Evolutionary conservation across 2,113 vertebrate genomes (phyloP).

Genomic region (Helogale parvula): DNA sequence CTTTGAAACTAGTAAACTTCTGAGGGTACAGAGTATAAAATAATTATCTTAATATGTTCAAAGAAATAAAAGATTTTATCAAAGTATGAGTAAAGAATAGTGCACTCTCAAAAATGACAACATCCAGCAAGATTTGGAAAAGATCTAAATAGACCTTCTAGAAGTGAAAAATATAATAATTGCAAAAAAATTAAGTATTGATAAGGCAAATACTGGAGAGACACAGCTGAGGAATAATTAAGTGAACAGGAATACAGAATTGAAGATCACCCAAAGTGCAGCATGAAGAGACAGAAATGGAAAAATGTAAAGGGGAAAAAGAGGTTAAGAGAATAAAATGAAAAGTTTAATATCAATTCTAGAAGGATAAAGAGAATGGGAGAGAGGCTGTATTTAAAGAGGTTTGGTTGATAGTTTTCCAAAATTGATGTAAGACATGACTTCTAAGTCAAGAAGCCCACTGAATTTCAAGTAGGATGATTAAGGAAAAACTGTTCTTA

Average conservation of each 20-base stretch:
- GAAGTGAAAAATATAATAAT: background rate
- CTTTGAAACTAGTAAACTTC: background rate
- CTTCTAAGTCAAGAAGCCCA: background rate
- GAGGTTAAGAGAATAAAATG: background rate
- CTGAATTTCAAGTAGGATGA: background rate
- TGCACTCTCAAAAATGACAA: background rate
- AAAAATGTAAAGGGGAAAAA: background rate
- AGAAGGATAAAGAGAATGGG: background rate
- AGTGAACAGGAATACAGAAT: background rate
- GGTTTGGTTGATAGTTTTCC: background rate
- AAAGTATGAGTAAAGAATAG: background rate
- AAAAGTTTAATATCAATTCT: background rate
- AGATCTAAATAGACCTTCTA: background rate
- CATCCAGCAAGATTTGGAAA: background rate
- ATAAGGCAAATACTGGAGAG: background rate
- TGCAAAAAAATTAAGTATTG: background rate
- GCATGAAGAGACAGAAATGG: background rate
- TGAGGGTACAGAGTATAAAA: background rate
- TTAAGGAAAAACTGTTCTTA: background rate
- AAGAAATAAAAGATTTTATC: constrained; percentile 18
- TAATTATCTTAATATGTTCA: background rate
- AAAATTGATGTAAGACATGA: background rate
- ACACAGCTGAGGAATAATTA: background rate
- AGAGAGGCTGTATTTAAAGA: background rate
- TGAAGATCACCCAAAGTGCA: background rate